A percentile compares a stretch with the other conserved stretches of the same genome.
These are phyloP conservation scores for Galerucella pusilla DNA, from an alignment of 2,888 invertebrate genomes.

Conservation along the genomic window DNA sequence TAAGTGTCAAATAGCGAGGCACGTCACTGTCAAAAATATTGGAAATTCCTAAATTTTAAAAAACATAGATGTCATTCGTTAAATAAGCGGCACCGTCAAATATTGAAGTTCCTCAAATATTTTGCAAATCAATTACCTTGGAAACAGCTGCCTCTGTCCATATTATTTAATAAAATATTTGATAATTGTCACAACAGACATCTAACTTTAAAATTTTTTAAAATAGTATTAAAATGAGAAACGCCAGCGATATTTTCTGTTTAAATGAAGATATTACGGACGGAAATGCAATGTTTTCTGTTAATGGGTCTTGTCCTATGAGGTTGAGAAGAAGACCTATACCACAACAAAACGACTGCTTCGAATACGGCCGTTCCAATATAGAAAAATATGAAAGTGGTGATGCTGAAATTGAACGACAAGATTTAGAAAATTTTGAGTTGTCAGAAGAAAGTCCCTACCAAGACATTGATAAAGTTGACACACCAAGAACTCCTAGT, in stretches of 20 bases:
- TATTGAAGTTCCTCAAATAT: too few relatives aligned
- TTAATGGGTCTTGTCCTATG: slow-evolving; percentile 59
- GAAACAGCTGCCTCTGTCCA: neutral
- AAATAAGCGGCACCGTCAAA: too few relatives aligned
- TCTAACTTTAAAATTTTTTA: neutral
- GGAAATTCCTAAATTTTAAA: too few relatives aligned
- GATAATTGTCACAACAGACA: slow-evolving; percentile 17
- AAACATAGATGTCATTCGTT: too few relatives aligned
- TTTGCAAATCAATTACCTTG: neutral
- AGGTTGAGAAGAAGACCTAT: slow-evolving; percentile 52
- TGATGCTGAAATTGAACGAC: slow-evolving; percentile 27
- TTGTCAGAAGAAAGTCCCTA: slow-evolving; percentile 6
- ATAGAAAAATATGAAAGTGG: slow-evolving; percentile 31
- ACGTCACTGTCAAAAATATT: too few relatives aligned
- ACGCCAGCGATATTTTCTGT: slow-evolving; percentile 61
- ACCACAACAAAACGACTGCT: slow-evolving; percentile 40
- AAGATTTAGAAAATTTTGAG: slow-evolving; percentile 23
- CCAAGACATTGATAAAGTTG: neutral
- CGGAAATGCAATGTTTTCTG: slow-evolving; percentile 60
- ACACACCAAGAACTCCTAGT: neutral
- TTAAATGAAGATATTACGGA: slow-evolving; percentile 58
- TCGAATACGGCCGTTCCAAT: slow-evolving; percentile 47
- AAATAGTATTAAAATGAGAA: slow-evolving; percentile 48
- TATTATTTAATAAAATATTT: neutral
- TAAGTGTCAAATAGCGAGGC: too few relatives aligned